These are phyloP conservation scores for Schizotus pectinicornis DNA, from an alignment of 2,888 invertebrate genomes.

Conservation along the genomic window DNA sequence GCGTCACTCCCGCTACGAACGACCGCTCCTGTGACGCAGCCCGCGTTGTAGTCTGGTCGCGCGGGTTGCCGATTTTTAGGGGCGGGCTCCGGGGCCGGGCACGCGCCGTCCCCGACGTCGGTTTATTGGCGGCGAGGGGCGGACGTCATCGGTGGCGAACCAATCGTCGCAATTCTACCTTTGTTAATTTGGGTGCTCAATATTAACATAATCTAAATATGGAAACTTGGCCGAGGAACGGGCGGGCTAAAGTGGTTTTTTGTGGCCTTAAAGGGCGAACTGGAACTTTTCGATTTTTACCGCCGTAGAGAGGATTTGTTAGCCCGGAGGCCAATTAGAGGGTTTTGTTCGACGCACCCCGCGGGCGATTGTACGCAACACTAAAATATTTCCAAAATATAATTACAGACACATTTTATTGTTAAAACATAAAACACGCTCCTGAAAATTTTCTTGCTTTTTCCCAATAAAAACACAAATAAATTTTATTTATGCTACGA, in stretches of 20 bases:
- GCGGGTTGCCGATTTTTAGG: conserved; percentile 41
- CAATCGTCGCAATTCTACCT: conserved; percentile 19
- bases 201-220: conserved; percentile 24
- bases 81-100: conserved; percentile 38
- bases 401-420: too few species aligned
- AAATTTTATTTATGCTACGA: too few species aligned
- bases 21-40: conserved; percentile 49
- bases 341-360: too few species aligned
- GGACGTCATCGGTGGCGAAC: conserved; percentile 32
- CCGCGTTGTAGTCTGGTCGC: conserved; percentile 57
- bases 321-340: too few species aligned
- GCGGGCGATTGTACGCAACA: too few species aligned
- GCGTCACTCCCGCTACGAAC: conserved; percentile 43
- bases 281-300: too few species aligned
- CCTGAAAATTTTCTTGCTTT: too few species aligned
- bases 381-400: too few species aligned
- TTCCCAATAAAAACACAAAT: too few species aligned
- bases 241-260: neutral
- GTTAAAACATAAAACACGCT: too few species aligned
- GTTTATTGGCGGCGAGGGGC: conserved; percentile 32
- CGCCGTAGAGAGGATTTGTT: too few species aligned
- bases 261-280: too few species aligned
- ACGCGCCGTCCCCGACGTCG: conserved; percentile 40
- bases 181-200: conserved; percentile 20
- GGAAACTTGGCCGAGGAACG: conserved; percentile 24